A percentile compares a stretch with the other conserved stretches of the same genome.
Conservation (phyloP, 2,113 vertebrate species). For the Cyprinodon variegatus region DNA sequence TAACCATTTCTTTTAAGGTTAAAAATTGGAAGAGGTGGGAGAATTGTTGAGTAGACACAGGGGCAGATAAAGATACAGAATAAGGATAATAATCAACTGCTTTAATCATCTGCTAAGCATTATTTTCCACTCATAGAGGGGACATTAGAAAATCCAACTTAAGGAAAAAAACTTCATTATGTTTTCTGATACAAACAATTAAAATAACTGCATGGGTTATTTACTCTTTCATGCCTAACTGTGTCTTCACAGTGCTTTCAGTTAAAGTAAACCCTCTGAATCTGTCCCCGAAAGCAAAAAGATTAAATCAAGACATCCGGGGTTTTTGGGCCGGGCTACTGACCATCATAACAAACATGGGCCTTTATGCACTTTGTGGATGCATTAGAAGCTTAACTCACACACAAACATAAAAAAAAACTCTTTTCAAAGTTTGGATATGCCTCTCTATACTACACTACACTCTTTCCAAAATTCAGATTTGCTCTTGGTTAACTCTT, state of each 20-base stretch:
- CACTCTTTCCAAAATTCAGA: no score
- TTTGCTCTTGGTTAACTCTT: no score
- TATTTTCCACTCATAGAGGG: background rate
- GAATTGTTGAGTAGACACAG: slow-evolving; percentile 1
- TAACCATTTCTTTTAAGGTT: background rate
- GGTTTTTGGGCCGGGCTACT: slow-evolving; percentile 16
- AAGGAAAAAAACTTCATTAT: background rate
- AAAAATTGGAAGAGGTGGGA: slow-evolving; percentile 6
- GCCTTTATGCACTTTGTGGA: background rate
- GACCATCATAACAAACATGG: slow-evolving; percentile 34
- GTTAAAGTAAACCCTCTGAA: slow-evolving; percentile 41
- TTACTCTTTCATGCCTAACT: slow-evolving; percentile 11
- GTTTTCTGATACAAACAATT: background rate
- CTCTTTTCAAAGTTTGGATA: no score
- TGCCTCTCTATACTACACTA: no score
- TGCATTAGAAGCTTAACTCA: no score
- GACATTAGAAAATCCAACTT: background rate
- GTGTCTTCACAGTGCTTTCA: slow-evolving; percentile 21
- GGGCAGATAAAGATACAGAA: background rate
- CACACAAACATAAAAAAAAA: no score
- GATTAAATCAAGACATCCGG: slow-evolving; percentile 54
- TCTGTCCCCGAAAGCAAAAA: slow-evolving; percentile 36
- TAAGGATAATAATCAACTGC: slow-evolving; percentile 3
- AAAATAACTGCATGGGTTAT: background rate
- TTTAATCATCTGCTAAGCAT: background rate